Evolutionary conservation across 2,113 vertebrate genomes (phyloP).

Genomic region (Cyprinodon variegatus): DNA sequence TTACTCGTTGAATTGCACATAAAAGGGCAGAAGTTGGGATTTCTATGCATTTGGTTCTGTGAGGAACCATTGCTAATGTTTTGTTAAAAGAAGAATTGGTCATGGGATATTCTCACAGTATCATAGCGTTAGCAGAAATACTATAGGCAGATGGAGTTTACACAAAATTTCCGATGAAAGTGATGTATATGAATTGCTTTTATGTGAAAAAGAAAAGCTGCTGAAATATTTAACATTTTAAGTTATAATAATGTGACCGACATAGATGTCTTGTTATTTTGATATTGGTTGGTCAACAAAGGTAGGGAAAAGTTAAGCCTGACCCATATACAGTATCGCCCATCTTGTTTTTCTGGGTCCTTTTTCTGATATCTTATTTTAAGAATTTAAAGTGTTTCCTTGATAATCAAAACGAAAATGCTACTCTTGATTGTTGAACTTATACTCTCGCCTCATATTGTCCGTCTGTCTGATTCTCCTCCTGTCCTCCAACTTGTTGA

Average conservation of each 20-base stretch:
- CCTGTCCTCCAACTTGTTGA: conserved; percentile 62
- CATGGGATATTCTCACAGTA: background rate
- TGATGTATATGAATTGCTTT: background rate
- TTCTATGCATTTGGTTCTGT: no score
- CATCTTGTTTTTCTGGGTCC: background rate
- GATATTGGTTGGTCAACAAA: background rate
- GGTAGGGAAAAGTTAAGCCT: background rate
- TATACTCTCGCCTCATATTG: conserved; percentile 19
- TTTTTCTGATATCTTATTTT: background rate
- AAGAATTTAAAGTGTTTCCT: background rate
- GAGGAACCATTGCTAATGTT: background rate
- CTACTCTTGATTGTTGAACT: conserved; percentile 34
- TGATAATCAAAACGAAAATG: no score
- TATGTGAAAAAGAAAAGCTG: background rate
- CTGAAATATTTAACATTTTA: background rate
- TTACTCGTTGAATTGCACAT: background rate
- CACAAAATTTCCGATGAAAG: background rate
- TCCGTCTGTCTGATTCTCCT: conserved; percentile 36
- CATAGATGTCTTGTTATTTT: background rate
- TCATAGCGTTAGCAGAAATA: background rate
- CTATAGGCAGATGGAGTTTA: background rate
- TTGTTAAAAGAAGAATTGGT: background rate
- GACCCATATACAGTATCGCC: no score
- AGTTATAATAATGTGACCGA: background rate
- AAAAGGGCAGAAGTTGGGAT: no score